Evolutionary conservation across 1,140 invertebrate species (phyloP), one percentile per base, ranked within the genome.

Genomic region (Leptonema lineaticorne): DNA sequence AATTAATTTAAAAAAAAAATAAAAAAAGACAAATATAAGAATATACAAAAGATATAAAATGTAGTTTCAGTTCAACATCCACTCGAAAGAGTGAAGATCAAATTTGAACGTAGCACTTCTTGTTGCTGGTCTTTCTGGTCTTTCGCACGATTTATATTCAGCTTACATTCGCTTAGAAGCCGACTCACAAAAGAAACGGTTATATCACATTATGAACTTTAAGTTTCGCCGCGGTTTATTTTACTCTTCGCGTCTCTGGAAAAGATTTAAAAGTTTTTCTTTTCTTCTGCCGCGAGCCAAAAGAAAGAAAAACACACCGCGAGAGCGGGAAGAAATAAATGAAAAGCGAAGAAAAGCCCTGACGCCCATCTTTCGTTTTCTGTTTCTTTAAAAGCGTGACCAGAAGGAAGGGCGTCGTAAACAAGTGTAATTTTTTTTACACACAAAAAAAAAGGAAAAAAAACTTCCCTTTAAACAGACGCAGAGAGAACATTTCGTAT

Each of bases 371-470:
- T 20, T 16, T 18, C 57, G 28, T 16, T 33, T 9, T 59, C n/a
- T 7, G 28, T 16, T 14, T 37, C 3, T 30, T 29, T 26, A 20
- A 48, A 48, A 48, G 18, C 37, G 37, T 41, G 37, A 16, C 37
- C n/a, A n/a, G 46, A 20, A 20, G 46, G 50, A 11, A 18, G 50
- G 57, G 57, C 16, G 57, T 59, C 57, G 64, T 66, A 66, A 66
- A 66, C 64, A 66, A 66, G 64, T 66, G 64, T 66, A 66, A 66
- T 37, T 56, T 65, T n/a, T n/a, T n/a, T 53, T 45, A 37, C 64
- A n/a, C n/a, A 41, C 64, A 59, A 59, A n/a, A n/a, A n/a, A n/a
- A n/a, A 59, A 59, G 57, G 30, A 37, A 59, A n/a, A n/a, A n/a
- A n/a, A 59, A 59, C 57, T 59, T 59, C 28, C 28, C 57, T n/a